Conservation (phyloP, 2,113 vertebrate species). For the Isichthys henryi region DNA sequence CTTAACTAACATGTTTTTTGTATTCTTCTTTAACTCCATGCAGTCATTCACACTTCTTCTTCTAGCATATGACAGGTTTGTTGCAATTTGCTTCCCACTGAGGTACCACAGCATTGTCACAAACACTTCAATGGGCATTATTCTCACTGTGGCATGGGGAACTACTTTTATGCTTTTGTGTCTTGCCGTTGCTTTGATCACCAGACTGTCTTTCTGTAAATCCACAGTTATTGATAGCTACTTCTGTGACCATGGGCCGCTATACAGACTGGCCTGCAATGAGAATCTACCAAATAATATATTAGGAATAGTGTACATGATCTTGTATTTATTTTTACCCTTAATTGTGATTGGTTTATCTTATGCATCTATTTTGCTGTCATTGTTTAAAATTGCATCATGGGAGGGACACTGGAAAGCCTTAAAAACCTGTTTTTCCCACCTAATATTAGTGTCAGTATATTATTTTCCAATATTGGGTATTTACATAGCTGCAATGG, state of each 20-base stretch:
- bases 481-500: not conserved
- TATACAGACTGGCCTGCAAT: not conserved
- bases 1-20: not conserved
- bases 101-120: not conserved
- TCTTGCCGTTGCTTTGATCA: not conserved
- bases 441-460: not conserved
- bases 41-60: not conserved
- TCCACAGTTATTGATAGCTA: not conserved
- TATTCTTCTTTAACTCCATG: not conserved
- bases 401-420: not conserved
- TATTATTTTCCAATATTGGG: not conserved
- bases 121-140: not conserved
- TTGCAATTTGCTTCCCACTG: not conserved
- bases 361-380: not conserved
- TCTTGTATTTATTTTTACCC: not conserved
- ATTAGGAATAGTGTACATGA: not conserved
- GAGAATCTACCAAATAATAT: not conserved
- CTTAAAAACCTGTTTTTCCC: not conserved
- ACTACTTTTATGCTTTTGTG: not conserved
- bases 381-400: not conserved
- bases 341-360: not conserved
- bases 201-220: not conserved
- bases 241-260: not conserved
- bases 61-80: not conserved
- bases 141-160: not conserved